Percentiles rank a stretch among this genome's conserved stretches.
Conservation (phyloP, 2,113 vertebrate genomes). For the Abramis brama region DNA sequence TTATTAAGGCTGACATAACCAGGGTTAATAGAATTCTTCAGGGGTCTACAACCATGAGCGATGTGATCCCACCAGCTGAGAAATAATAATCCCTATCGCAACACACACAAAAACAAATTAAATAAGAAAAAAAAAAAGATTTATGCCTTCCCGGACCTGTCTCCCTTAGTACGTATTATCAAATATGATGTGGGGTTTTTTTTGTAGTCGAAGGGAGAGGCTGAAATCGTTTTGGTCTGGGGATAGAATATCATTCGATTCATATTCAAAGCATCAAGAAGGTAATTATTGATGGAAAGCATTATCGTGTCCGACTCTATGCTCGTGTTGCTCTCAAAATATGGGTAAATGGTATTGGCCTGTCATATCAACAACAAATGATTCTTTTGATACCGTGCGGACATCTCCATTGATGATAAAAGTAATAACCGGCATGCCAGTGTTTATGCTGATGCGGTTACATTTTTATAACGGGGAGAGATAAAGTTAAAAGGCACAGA, state of each 20-base stretch:
- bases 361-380: conserved; percentile 62
- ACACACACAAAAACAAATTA: conserved; percentile 59
- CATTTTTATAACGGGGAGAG: conserved; percentile 54
- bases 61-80: conserved; percentile 65
- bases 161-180: conserved; percentile 45
- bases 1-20: conserved; percentile 73
- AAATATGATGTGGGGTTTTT: conserved; percentile 43
- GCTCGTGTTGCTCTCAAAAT: conserved; percentile 55
- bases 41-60: conserved; percentile 68
- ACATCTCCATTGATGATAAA: conserved; percentile 60
- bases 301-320: conserved; percentile 57
- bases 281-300: conserved; percentile 63
- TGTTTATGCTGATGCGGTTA: conserved; percentile 66
- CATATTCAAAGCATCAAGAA: conserved; percentile 56
- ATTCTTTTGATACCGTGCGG: conserved; percentile 60
- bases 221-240: conserved; percentile 38
- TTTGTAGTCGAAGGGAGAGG: conserved; percentile 23
- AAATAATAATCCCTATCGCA: conserved; percentile 67
- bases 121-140: conserved; percentile 47
- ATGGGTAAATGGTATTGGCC: conserved; percentile 43
- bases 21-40: conserved; percentile 76
- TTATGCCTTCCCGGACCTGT: conserved; percentile 43
- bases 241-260: conserved; percentile 42
- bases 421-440: conserved; percentile 57
- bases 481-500: conserved; percentile 62